Evolutionary conservation across 2,113 vertebrate species (phyloP).

Genomic region (Actinemys pallida): DNA sequence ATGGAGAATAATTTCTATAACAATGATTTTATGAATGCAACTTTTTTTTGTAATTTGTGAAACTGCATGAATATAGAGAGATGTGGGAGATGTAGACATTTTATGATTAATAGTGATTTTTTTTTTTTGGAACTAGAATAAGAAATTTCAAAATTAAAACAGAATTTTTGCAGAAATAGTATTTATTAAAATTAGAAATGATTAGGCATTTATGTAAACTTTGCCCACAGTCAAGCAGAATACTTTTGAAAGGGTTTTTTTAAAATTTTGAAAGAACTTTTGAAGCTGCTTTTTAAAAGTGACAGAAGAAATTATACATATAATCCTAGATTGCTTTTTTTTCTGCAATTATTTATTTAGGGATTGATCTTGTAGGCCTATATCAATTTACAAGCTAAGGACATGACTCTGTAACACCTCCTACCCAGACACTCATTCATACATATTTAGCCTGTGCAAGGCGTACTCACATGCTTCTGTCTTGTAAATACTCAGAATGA

Average conservation of each 20-base stretch:
- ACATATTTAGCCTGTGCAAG: background rate
- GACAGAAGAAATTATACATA: background rate
- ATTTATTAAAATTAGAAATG: background rate
- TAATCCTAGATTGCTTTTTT: background rate
- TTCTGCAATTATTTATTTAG: background rate
- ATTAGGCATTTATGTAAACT: background rate
- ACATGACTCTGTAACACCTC: fast-evolving
- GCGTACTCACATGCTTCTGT: background rate
- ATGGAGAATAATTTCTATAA: background rate
- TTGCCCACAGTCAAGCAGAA: background rate
- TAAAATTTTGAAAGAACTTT: background rate
- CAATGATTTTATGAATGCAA: background rate
- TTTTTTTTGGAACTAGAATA: background rate
- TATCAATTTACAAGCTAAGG: background rate
- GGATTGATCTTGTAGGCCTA: constrained; percentile 11
- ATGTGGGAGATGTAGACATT: background rate
- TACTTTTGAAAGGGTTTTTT: background rate
- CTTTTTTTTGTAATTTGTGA: background rate
- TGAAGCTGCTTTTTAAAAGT: background rate
- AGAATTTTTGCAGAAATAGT: background rate
- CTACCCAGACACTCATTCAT: background rate
- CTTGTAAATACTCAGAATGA: background rate
- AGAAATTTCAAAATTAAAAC: background rate
- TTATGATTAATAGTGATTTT: background rate
- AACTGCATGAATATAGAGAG: background rate